These are phyloP conservation scores for Cnemophilus loriae DNA, from an alignment of 2,113 vertebrate genomes.

Conservation along the genomic window DNA sequence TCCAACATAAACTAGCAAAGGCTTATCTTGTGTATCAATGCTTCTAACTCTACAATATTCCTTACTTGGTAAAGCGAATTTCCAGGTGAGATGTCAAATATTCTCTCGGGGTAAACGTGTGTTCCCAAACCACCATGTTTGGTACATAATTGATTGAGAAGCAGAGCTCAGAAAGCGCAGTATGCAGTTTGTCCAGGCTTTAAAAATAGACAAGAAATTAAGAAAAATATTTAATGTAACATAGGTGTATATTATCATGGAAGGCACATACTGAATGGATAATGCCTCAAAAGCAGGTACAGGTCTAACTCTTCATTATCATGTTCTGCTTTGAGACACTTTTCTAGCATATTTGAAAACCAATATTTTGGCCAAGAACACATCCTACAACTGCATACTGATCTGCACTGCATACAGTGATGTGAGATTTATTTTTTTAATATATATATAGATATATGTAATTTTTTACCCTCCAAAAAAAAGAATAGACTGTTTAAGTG, in stretches of 20 bases:
- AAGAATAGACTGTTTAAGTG: background rate
- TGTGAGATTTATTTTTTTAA: background rate
- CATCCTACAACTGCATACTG: background rate
- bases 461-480: fast-evolving
- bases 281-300: background rate
- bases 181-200: conserved; percentile 99
- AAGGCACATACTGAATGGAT: background rate
- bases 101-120: conserved; percentile 96
- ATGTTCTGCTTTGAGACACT: background rate
- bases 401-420: background rate
- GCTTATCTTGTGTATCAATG: background rate
- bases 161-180: conserved; percentile 97
- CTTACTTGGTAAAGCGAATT: conserved; percentile 99
- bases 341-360: background rate
- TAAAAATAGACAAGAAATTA: background rate
- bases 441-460: fast-evolving
- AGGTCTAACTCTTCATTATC: background rate
- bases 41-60: background rate
- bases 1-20: background rate
- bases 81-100: conserved; percentile 99
- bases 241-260: background rate
- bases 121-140: conserved; percentile 98
- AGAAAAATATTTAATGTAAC: background rate
- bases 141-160: conserved; percentile 99
- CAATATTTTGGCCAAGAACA: background rate